phyloP scores from a whole-genome alignment of 2,888 invertebrate genomes.

The Leptopilina drosophilae region DNA sequence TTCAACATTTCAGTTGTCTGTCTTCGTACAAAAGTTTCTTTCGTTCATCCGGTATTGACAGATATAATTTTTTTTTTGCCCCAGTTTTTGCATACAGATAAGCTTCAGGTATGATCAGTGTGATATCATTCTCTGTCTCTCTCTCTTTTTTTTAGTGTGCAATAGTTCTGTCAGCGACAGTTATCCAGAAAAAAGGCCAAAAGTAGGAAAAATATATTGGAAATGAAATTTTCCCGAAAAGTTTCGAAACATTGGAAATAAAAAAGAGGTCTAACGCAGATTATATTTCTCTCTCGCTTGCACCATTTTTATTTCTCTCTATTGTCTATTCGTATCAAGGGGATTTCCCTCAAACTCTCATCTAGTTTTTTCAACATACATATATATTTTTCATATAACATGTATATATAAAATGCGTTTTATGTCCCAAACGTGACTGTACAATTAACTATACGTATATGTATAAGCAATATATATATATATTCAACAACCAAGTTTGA shows the following conservation, averaged over 20 bases:
- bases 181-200: not conserved
- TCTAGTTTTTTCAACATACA: not conserved
- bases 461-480: slow-evolving; percentile 43
- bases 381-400: too few relatives aligned
- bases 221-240: slow-evolving; percentile 18
- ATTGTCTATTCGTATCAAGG: slow-evolving; percentile 23
- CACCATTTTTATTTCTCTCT: not conserved
- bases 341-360: slow-evolving; percentile 11
- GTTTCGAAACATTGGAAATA: not conserved
- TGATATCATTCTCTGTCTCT: not conserved
- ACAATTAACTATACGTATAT: slow-evolving; percentile 59
- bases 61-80: slow-evolving; percentile 5
- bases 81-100: slow-evolving; percentile 20
- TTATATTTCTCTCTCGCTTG: slow-evolving; percentile 4
- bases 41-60: slow-evolving; percentile 15
- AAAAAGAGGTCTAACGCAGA: slow-evolving; percentile 4
- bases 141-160: not conserved
- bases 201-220: slow-evolving; percentile 20
- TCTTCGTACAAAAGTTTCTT: slow-evolving; percentile 1
- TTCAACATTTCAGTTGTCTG: not conserved
- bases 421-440: slow-evolving; percentile 58
- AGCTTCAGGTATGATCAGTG: slow-evolving; percentile 14
- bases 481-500: slow-evolving; percentile 53
- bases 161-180: slow-evolving; percentile 4
- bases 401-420: slow-evolving; percentile 12